Base-by-base conservation (phyloP, 2,888 invertebrate species). In the Plebejus argus region DNA sequence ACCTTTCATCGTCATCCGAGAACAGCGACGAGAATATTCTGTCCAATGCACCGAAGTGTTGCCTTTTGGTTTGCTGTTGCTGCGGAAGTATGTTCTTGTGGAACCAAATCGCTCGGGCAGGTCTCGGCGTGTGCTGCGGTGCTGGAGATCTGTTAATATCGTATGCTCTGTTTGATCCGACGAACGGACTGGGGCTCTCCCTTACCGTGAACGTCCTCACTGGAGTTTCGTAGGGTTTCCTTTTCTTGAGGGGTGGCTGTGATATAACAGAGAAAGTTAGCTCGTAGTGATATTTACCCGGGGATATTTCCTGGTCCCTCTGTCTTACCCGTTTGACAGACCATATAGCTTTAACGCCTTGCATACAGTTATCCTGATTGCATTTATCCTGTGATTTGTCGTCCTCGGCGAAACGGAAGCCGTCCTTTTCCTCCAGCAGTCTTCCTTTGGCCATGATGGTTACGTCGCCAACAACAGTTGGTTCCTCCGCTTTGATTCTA, bases 301-400 rank as follows among this genome's bases (percentile, higher is more conserved):
- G 90, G 58, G 88, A 82, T 1, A 84, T 92, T 89, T 85, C 94
- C 0, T 87, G 86, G 82, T 96, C 95, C 78, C 95, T 93, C 86
- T 97, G 96, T 70, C 96, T 90, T 76, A 96, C 95, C 76, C 96
- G 94, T 87, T 96, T 96, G 4, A 96, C 96, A 0, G 95, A 95
- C 97, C 97, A 97, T 78, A 96, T 86, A 0, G 96, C 96, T 83
- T 95, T 91, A 5, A 96, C 91, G 56, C 91, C 91, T 79, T 94
- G 92, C 81, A 89, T 91, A 79, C 95, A 95, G 80, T 92, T 92
- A 45, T 94, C 93, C 70, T 93, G 85, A 33, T 80, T 82, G 82
- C 93, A 93, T 78, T 89, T 90, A 70, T 87, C 86, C 79, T 85
- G 86, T 1, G 86, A 83, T 72, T 82, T 83, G 61, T 92, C 88